A percentile compares a stretch with the other conserved stretches of the same genome.
phyloP scores from a whole-genome alignment of 2,113 vertebrate genomes.

The Plotosus lineatus region DNA sequence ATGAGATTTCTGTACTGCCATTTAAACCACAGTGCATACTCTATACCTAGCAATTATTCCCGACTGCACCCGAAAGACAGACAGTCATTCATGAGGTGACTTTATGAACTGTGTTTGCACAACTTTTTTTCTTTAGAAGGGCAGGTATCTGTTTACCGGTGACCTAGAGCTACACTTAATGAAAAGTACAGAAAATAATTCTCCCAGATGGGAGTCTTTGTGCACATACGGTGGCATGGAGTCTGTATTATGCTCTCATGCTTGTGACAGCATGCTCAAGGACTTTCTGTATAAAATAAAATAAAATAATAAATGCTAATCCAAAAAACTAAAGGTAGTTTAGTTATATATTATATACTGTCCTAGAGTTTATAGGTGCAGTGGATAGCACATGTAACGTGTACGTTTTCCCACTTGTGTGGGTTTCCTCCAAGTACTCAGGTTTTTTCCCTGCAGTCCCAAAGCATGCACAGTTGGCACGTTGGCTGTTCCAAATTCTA shows the following conservation, averaged over 20 bases:
- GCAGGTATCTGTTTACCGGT: conserved; percentile 3
- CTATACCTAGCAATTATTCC: background rate
- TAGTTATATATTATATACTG: too few species aligned
- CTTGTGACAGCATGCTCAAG: background rate
- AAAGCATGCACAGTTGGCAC: too few species aligned
- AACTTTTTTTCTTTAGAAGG: background rate
- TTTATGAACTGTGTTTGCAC: background rate
- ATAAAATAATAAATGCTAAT: background rate
- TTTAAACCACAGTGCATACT: background rate
- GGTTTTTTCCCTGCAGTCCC: too few species aligned
- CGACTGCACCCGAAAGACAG: background rate
- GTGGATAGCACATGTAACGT: too few species aligned
- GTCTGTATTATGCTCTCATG: background rate
- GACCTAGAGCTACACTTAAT: background rate
- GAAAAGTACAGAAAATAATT: background rate
- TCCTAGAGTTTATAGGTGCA: too few species aligned
- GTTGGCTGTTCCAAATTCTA: too few species aligned
- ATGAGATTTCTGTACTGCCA: background rate
- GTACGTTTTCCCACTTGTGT: too few species aligned
- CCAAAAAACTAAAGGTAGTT: background rate
- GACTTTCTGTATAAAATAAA: background rate
- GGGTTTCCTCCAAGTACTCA: too few species aligned
- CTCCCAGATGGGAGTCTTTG: background rate
- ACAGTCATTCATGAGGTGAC: background rate
- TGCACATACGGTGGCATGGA: background rate